Percentiles rank a stretch among this genome's conserved stretches.
Evolutionary conservation across 2,113 vertebrate genomes (phyloP).

Genomic region (Pelecanoides urinatrix): DNA sequence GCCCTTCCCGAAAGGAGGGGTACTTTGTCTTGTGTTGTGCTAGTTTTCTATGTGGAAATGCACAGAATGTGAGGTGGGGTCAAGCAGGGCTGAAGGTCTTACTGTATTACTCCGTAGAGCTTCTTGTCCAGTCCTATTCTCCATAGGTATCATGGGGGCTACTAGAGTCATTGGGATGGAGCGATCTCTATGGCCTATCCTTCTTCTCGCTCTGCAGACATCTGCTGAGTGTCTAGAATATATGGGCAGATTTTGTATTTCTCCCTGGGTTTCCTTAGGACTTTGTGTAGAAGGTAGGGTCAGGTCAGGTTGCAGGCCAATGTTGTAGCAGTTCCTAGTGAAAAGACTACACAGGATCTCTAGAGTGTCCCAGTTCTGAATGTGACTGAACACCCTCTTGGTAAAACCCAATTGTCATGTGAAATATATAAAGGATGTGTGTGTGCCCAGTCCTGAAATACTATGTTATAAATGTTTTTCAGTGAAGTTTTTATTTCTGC

Average conservation of each 20-base stretch:
- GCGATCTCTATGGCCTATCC: background rate
- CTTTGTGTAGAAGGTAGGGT: background rate
- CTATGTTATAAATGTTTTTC: background rate
- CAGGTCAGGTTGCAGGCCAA: background rate
- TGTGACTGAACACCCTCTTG: background rate
- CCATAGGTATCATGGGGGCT: background rate
- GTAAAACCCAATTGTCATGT: fast-evolving
- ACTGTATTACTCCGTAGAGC: background rate
- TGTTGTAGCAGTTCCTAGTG: background rate
- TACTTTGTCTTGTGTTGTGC: background rate
- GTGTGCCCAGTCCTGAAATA: background rate
- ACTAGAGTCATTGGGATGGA: background rate
- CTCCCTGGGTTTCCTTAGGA: background rate
- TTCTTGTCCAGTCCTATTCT: background rate
- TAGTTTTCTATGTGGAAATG: background rate
- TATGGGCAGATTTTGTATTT: background rate
- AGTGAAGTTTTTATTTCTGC: background rate
- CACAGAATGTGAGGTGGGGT: background rate
- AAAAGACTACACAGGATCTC: background rate
- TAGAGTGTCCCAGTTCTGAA: background rate
- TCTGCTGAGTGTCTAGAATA: background rate
- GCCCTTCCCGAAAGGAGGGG: background rate
- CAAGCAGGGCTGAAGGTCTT: background rate
- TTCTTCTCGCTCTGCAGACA: background rate
- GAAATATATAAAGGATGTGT: background rate